Percentiles rank a stretch among this genome's conserved stretches.
phyloP scores from a whole-genome alignment of 2,888 invertebrate genomes.

The Dysmachus trigonus region DNA sequence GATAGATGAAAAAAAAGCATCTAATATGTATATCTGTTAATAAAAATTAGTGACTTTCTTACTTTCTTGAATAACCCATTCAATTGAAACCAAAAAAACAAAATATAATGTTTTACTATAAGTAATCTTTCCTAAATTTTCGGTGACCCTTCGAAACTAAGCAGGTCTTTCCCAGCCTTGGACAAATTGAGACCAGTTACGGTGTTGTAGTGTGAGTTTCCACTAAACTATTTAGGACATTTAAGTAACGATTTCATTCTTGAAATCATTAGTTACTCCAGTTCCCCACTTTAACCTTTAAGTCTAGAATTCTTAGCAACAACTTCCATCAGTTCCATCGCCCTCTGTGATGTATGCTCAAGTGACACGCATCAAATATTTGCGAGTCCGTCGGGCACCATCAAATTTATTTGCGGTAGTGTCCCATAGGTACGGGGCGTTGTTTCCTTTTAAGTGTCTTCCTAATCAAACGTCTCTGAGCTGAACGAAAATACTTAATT shows the following conservation, averaged over 20 bases:
- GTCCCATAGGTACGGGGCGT: neutral
- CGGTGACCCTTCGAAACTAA: no score
- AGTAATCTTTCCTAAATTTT: no score
- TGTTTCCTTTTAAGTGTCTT: neutral
- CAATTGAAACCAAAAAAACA: no score
- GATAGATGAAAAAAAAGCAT: no score
- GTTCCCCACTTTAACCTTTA: neutral
- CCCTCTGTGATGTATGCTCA: neutral
- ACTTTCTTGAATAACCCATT: no score
- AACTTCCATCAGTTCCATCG: neutral
- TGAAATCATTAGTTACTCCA: neutral
- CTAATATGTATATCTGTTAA: no score
- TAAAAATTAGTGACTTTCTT: no score
- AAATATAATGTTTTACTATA: no score
- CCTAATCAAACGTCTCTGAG: neutral
- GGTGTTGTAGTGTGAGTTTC: neutral
- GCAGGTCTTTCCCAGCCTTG: neutral
- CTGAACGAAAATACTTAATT: slow-evolving; percentile 4
- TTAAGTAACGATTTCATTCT: neutral
- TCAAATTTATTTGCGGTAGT: neutral
- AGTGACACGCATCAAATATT: neutral
- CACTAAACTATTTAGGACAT: neutral
- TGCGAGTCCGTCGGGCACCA: neutral
- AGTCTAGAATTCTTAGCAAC: neutral
- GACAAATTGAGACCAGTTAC: neutral